Evolutionary conservation across 2,113 vertebrate species (phyloP).

Genomic region (Gymnogyps californianus): DNA sequence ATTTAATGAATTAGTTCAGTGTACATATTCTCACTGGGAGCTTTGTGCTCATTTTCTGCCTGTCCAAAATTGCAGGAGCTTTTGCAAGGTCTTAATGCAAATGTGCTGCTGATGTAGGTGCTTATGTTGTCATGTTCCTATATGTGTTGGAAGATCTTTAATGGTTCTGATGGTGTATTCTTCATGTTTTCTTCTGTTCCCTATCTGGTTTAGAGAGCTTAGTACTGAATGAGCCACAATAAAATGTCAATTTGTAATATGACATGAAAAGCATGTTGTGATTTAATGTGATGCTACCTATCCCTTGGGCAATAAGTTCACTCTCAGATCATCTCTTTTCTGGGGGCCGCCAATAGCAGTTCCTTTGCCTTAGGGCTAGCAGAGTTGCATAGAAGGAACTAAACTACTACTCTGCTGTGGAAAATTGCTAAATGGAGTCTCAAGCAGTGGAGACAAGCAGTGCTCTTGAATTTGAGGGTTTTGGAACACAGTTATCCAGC

Average conservation of each 20-base stretch:
- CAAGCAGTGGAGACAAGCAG: neutral
- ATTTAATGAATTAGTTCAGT: neutral
- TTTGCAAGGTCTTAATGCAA: neutral
- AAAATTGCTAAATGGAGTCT: neutral
- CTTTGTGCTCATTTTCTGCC: neutral
- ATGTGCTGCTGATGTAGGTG: neutral
- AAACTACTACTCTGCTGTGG: neutral
- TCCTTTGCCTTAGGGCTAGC: neutral
- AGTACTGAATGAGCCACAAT: neutral
- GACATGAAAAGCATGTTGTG: neutral
- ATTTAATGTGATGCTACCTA: neutral
- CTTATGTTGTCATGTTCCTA: rapidly evolving
- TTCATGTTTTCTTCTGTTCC: neutral
- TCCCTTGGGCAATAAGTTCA: neutral
- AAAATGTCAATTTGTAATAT: neutral
- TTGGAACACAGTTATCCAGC: neutral
- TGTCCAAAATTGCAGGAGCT: neutral
- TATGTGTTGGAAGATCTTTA: neutral
- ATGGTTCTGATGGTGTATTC: neutral
- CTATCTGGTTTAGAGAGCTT: neutral
- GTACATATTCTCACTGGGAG: neutral
- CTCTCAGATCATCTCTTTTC: neutral
- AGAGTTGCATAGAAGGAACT: neutral
- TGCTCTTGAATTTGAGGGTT: neutral
- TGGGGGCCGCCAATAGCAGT: neutral